Evolutionary conservation across 2,797 vertebrate species (phyloP).

Genomic region (Champsocephalus gunnari): DNA sequence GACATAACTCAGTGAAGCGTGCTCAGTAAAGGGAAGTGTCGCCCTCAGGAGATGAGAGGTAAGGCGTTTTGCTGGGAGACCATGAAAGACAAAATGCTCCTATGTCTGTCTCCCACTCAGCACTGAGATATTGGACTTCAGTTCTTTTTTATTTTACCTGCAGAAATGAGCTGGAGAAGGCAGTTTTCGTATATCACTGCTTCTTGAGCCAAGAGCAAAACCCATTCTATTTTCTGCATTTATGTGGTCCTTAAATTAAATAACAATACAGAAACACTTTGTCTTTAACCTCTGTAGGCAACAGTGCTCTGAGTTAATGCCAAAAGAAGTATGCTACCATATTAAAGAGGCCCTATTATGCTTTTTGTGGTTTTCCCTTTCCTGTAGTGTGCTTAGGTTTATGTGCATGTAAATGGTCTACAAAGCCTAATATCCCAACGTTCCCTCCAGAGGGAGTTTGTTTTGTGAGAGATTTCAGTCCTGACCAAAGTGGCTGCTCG

Average conservation of each 20-base stretch:
- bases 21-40: constrained; percentile 29
- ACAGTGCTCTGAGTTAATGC: neutral
- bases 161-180: constrained; percentile 14
- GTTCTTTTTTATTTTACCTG: constrained; percentile 32
- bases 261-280: neutral
- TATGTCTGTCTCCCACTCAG: constrained; percentile 22
- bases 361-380: too few relatives aligned
- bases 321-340: neutral
- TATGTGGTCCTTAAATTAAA: neutral
- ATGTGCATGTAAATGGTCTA: too few relatives aligned
- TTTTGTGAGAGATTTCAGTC: too few relatives aligned
- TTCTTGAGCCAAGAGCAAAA: neutral
- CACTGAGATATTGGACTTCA: constrained; percentile 4
- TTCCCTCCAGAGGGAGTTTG: too few relatives aligned
- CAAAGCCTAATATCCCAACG: too few relatives aligned
- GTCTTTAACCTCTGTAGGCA: neutral
- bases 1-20: constrained; percentile 49
- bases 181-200: too few relatives aligned
- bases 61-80: constrained; percentile 15
- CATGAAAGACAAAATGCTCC: constrained; percentile 23
- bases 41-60: constrained; percentile 47
- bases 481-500: too few relatives aligned
- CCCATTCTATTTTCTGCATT: neutral
- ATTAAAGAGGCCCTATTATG: too few relatives aligned
- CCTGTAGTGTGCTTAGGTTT: too few relatives aligned